Conservation (phyloP, 2,797 vertebrate species). For the Leuciscus waleckii region DNA sequence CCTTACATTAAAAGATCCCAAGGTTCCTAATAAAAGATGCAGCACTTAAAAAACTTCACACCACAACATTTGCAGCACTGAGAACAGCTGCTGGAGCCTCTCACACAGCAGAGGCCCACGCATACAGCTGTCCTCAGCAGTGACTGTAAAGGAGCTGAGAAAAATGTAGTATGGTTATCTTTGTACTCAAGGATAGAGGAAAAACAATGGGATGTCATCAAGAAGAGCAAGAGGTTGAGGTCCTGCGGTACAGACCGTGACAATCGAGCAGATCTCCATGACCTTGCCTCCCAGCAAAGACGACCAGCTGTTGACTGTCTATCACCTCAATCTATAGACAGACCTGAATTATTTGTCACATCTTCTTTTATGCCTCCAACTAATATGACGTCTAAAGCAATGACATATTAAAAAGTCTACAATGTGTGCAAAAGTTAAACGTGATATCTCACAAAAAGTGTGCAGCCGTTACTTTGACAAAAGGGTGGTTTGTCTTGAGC, state of each 20-base stretch:
- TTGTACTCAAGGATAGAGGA: slow-evolving; percentile 53
- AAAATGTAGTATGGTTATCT: slow-evolving; percentile 64
- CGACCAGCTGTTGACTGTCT: slow-evolving; percentile 29
- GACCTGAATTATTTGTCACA: slow-evolving; percentile 17
- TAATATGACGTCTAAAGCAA: not conserved
- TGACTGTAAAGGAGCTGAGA: slow-evolving; percentile 50
- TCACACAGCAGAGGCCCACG: not conserved
- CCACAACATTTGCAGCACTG: not conserved
- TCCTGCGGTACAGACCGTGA: slow-evolving; percentile 1
- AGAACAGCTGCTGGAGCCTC: slow-evolving; percentile 29
- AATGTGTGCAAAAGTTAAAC: slow-evolving; percentile 3
- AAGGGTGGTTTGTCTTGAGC: not conserved
- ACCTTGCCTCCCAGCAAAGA: not conserved
- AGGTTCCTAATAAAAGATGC: slow-evolving; percentile 26
- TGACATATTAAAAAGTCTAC: not conserved
- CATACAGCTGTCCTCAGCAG: slow-evolving; percentile 47
- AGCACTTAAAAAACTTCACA: slow-evolving; percentile 33
- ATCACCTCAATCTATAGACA: slow-evolving; percentile 24
- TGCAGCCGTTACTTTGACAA: not conserved
- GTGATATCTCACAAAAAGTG: not conserved
- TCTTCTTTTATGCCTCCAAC: not conserved
- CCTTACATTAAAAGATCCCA: slow-evolving; percentile 1
- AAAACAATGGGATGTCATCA: slow-evolving; percentile 43
- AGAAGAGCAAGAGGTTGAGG: slow-evolving; percentile 27
- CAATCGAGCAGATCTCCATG: not conserved